Base-by-base conservation (phyloP, 1,140 invertebrate species). In the Drosophila bocqueti region DNA sequence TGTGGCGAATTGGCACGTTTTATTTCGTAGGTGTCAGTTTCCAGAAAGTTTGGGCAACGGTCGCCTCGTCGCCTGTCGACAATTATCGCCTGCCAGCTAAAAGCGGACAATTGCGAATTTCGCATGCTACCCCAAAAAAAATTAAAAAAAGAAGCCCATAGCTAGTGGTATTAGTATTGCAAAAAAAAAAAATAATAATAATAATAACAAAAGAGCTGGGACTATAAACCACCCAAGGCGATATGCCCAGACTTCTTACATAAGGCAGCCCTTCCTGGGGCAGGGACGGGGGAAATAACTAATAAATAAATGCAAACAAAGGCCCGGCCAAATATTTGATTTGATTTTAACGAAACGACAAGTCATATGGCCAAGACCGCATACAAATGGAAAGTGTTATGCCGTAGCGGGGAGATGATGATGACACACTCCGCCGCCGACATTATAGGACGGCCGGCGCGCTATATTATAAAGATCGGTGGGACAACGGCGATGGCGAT, bases 361-460 rank as follows among this genome's bases (percentile, higher is more conserved):
- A 89, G 85, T 89, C 84, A 87, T 76, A 63, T 76, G 57, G 78
- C 68, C 36, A 40, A 57, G 79, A 77, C 59, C 66, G 69, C 67
- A 69, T 78, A 60, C 59, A 65, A 87, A 89, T 84, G 81, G 84
- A 84, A 90, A 89, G 85, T 89, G 81, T 89, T 89, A 84, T 84
- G 84, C 77, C 65, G 46, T 5, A 2, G n/a, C 11, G 18, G 13
- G 40, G 36, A 47, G n/a, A 18, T 18, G 42, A 42, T 21, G 31
- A 85, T 76, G 83, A 86, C 72, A 80, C 69, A 67, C 60, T 42
- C 36, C 34, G 24, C 24, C 24, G 24, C 24, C 24, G 36, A 36
- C 10, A 64, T 26, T 50, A 43, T 11, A 38, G 18, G 34, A 64
- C 34, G 47, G 45, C 21, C 49, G 6, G n/a, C 29, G 29, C 4